Evolutionary conservation across 2,797 vertebrate genomes (phyloP), one percentile per base, ranked within the genome.

Genomic region (Naso thynnoides): DNA sequence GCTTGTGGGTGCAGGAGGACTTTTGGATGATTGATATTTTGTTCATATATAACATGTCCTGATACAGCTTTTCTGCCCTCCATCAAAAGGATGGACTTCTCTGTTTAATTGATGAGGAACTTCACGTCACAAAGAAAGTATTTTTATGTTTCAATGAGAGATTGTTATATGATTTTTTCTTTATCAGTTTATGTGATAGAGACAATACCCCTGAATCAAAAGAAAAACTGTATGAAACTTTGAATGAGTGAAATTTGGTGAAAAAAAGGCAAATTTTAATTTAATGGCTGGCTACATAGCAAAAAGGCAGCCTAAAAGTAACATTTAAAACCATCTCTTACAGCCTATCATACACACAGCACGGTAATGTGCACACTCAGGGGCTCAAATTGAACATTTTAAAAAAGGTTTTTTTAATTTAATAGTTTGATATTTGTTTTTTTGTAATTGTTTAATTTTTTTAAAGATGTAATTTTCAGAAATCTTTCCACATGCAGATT

Each of bases 21-120:
- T 80, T 74, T 55, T 1, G n/a, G 24, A 64, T 79, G 67, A 84
- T 70, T 82, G 76, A 77, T 83, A 68, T 73, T 66, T 73, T 73
- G 65, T 77, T 85, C 56, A 66, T 76, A 67, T 60, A 41, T 80
- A 78, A 79, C 23, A 57, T 47, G 58, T 47, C 63, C 26, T 69
- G 36, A 73, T 81, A 52, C 42, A 66, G 60, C 52, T 57, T 63
- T 64, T 56, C 38, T 41, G 39, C 14, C 72, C 26, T 71, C 0
- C 3, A 38, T 55, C 60, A 19, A 76, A 58, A 0, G 9, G 23
- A 45, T 27, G 11, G 8, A 48, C 21, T 57, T 16, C 49, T 52
- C 54, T 36, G 71, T 52, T 60, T 29, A 2, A 26, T 54, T 71
- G 15, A 33, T 48, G n/a, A 33, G 36, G 1, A n/a, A 53, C 65